These are phyloP conservation scores for Serilophus lunatus DNA, from an alignment of 2,113 vertebrate species.

Conservation along the genomic window DNA sequence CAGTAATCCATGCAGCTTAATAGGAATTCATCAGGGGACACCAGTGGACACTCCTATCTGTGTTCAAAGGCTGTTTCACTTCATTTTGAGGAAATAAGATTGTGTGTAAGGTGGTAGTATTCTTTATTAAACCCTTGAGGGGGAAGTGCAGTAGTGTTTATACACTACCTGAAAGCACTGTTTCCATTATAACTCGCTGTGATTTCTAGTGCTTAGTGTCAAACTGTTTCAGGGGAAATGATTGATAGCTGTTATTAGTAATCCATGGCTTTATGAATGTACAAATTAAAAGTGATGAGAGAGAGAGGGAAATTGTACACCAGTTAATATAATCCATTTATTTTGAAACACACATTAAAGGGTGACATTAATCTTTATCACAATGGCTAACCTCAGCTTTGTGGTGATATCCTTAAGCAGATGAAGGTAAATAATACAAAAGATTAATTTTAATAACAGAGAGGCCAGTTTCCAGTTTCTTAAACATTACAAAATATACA, in stretches of 20 bases:
- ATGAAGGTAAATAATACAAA: background rate
- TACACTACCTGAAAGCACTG: background rate
- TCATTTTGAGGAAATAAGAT: background rate
- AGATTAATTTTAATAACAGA: background rate
- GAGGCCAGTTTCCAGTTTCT: background rate
- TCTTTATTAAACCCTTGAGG: conserved; percentile 9
- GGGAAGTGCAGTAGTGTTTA: background rate
- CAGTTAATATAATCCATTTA: conserved; percentile 19
- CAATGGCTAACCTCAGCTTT: background rate
- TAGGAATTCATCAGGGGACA: background rate
- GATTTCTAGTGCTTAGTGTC: conserved; percentile 12
- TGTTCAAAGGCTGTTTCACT: background rate
- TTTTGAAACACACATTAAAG: conserved; percentile 11
- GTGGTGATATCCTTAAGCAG: background rate
- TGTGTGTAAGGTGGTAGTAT: background rate
- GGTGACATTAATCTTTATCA: background rate
- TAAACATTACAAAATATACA: background rate
- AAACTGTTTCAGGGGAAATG: background rate
- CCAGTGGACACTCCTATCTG: background rate
- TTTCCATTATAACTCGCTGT: background rate
- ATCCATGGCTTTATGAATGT: conserved; percentile 20
- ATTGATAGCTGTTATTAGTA: conserved; percentile 41
- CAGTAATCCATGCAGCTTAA: background rate
- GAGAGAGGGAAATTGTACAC: background rate
- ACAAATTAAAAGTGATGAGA: conserved; percentile 54